Conservation (phyloP, 2,797 vertebrate species). For the Hoplostethus mediterraneus region DNA sequence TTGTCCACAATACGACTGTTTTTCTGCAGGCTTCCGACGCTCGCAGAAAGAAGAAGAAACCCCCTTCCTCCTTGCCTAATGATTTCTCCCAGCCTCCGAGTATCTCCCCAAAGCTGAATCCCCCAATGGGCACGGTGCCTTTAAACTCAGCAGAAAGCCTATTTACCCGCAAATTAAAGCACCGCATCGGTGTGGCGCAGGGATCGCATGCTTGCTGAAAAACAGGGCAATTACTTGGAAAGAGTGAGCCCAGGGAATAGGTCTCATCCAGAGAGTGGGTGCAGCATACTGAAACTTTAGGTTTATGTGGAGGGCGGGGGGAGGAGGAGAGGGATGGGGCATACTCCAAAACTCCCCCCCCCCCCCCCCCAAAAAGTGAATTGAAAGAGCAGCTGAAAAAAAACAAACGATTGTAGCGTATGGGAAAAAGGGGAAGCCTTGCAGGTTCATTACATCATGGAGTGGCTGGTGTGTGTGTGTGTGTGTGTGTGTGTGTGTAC, state of each 20-base stretch:
- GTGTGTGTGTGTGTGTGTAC: constrained; percentile 7
- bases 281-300: constrained; percentile 60
- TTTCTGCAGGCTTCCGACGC: constrained; percentile 37
- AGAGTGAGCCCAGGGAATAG: constrained; percentile 71
- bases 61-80: constrained; percentile 48
- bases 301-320: constrained; percentile 29
- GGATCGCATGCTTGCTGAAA: constrained; percentile 64
- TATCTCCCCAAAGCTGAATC: constrained; percentile 65
- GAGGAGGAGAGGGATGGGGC: constrained; percentile 28
- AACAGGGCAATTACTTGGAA: constrained; percentile 80
- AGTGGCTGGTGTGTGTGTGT: constrained; percentile 30
- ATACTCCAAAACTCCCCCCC: constrained; percentile 39
- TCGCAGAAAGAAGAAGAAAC: constrained; percentile 46
- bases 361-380: constrained; percentile 46
- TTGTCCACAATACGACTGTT: constrained; percentile 41
- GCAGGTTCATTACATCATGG: constrained; percentile 79
- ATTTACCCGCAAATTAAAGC: constrained; percentile 80
- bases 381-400: constrained; percentile 56
- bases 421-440: constrained; percentile 54
- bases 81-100: constrained; percentile 64
- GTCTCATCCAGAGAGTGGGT: constrained; percentile 69
- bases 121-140: constrained; percentile 63
- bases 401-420: constrained; percentile 33
- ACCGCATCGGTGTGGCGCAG: constrained; percentile 54
- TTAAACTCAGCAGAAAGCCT: constrained; percentile 81